Percentiles rank a stretch among this genome's conserved stretches.
These are phyloP conservation scores for Torymus aiolomorphi DNA, from an alignment of 2,888 invertebrate species.

Conservation along the genomic window DNA sequence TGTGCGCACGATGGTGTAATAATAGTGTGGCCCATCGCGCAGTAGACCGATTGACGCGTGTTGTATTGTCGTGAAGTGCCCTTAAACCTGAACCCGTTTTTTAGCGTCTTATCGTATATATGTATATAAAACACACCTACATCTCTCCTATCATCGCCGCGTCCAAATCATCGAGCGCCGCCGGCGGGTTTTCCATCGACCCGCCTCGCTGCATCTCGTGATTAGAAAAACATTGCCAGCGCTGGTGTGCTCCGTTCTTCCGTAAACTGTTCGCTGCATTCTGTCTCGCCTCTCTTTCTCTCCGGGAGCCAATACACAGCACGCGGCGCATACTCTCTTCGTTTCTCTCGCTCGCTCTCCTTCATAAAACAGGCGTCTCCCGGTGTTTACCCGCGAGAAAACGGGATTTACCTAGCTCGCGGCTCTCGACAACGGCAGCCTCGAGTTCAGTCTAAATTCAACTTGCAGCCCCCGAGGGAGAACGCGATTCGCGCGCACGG, in stretches of 20 bases:
- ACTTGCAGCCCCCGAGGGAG: constrained; percentile 26
- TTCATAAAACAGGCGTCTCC: constrained; percentile 59
- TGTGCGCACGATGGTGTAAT: not conserved
- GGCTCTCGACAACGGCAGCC: constrained; percentile 21
- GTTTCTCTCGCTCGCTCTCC: constrained; percentile 9
- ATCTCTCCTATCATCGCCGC: too few relatives aligned
- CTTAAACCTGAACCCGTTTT: constrained; percentile 9
- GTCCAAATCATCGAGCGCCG: too few relatives aligned
- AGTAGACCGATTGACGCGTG: not conserved
- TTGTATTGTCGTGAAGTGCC: not conserved
- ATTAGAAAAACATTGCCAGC: too few relatives aligned
- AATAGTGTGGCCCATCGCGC: not conserved
- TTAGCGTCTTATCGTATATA: not conserved
- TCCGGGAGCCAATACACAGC: not conserved
- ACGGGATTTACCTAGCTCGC: constrained; percentile 57
- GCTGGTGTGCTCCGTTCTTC: not conserved
- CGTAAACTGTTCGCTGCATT: not conserved
- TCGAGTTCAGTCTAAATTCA: constrained; percentile 38
- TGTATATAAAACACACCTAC: too few relatives aligned
- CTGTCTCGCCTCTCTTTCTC: not conserved
- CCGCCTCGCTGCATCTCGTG: too few relatives aligned
- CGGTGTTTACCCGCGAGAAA: constrained; percentile 60
- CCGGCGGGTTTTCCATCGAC: too few relatives aligned
- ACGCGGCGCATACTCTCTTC: too few relatives aligned
- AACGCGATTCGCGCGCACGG: constrained; percentile 22